These are phyloP conservation scores for Neoscelio sp. DNA, from an alignment of 2,888 invertebrate species.

Conservation along the genomic window DNA sequence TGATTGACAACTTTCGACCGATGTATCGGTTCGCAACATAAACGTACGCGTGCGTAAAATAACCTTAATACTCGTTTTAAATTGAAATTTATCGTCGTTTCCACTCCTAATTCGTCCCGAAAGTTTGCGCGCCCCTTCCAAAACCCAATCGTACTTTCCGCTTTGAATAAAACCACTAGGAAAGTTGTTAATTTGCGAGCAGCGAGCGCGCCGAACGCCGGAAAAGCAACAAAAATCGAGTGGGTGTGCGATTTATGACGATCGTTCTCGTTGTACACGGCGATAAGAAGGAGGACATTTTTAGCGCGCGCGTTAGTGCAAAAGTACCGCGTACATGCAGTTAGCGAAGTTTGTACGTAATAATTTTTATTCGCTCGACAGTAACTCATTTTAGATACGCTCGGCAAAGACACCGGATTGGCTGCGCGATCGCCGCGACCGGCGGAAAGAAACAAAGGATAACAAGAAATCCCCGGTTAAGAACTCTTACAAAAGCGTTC, in stretches of 20 bases:
- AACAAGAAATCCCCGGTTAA: too few species aligned
- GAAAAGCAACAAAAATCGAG: constrained; percentile 69
- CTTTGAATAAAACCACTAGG: too few species aligned
- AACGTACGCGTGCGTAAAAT: too few species aligned
- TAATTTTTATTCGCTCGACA: constrained; percentile 39
- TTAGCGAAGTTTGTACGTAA: constrained; percentile 36
- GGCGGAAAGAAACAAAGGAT: constrained; percentile 19
- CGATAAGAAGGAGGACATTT: constrained; percentile 38
- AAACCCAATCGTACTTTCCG: too few species aligned
- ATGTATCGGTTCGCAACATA: too few species aligned
- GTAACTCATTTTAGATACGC: constrained; percentile 53
- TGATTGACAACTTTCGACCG: too few species aligned
- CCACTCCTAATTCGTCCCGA: too few species aligned
- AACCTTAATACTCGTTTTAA: too few species aligned
- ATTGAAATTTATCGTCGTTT: too few species aligned
- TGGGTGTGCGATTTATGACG: constrained; percentile 67
- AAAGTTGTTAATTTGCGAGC: too few species aligned
- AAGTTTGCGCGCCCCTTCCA: too few species aligned
- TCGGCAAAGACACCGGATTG: not conserved
- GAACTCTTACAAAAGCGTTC: constrained; percentile 48
- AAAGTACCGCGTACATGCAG: constrained; percentile 32
- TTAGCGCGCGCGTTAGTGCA: too few species aligned
- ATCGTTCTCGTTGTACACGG: constrained; percentile 60
- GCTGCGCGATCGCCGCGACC: constrained; percentile 9
- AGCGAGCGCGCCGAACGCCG: constrained; percentile 62